Conservation (phyloP, 2,113 vertebrate species). For the Poecilia latipinna region DNA sequence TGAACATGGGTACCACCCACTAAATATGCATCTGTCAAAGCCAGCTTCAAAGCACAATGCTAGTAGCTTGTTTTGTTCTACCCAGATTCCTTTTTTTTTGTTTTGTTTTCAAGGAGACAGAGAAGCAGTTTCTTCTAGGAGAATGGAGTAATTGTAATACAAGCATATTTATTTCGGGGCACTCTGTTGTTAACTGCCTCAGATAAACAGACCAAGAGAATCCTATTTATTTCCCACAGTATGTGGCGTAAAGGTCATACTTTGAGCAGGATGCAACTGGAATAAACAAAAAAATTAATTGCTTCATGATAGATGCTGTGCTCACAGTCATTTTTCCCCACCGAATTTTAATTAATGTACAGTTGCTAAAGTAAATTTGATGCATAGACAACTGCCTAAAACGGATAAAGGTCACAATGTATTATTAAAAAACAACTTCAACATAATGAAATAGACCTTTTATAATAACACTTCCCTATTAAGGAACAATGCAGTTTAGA, state of each 20-base stretch:
- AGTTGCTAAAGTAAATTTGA: conserved; percentile 9
- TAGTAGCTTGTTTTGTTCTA: conserved; percentile 13
- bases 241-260: conserved; percentile 53
- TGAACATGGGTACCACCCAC: conserved; percentile 9
- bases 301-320: conserved; percentile 24
- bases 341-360: conserved; percentile 21
- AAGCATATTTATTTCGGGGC: conserved; percentile 42
- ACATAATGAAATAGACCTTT: background rate
- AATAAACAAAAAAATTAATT: conserved; percentile 46
- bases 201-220: conserved; percentile 45
- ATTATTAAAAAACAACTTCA: background rate
- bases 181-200: conserved; percentile 43
- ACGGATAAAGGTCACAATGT: background rate
- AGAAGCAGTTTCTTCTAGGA: conserved; percentile 10
- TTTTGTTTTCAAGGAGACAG: conserved; percentile 9
- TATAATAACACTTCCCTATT: background rate
- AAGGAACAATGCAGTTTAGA: background rate
- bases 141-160: conserved; percentile 40
- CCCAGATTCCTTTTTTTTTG: conserved; percentile 25
- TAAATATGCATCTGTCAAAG: conserved; percentile 26
- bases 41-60: conserved; percentile 5
- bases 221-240: conserved; percentile 40
- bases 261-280: conserved; percentile 32
- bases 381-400: background rate
- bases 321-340: conserved; percentile 19